A percentile compares a stretch with the other conserved stretches of the same genome.
These are phyloP conservation scores for Sminthopsis crassicaudata DNA, from an alignment of 2,113 vertebrate genomes.

Conservation along the genomic window DNA sequence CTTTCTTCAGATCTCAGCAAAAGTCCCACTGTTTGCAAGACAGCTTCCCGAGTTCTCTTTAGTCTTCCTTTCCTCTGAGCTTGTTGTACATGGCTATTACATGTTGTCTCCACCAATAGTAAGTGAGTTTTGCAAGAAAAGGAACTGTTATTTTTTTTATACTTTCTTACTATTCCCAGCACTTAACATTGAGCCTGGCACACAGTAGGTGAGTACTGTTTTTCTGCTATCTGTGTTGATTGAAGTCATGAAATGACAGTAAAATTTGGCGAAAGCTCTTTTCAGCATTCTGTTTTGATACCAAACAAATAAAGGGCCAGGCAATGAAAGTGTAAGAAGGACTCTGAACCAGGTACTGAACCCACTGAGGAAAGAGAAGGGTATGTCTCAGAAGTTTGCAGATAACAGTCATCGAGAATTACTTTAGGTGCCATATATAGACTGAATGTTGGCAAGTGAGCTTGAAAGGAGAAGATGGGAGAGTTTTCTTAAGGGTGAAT, in stretches of 20 bases:
- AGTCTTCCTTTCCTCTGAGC: background rate
- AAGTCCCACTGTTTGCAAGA: background rate
- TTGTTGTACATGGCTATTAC: background rate
- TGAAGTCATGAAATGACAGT: background rate
- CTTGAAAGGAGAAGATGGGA: constrained; percentile 20
- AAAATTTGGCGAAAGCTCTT: background rate
- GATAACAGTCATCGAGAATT: too few relatives aligned
- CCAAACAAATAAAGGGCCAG: background rate
- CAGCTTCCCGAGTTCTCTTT: background rate
- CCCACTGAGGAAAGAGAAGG: too few relatives aligned
- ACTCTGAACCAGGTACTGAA: too few relatives aligned
- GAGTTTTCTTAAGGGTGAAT: background rate
- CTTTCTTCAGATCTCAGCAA: background rate
- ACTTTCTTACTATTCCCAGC: background rate
- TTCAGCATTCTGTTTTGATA: constrained; percentile 8
- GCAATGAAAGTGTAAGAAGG: too few relatives aligned
- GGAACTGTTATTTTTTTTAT: background rate
- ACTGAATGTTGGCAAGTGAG: background rate
- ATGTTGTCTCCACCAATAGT: background rate
- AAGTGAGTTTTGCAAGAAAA: background rate
- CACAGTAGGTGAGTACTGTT: background rate
- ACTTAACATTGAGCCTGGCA: background rate
- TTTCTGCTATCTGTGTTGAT: background rate
- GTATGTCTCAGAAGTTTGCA: too few relatives aligned
- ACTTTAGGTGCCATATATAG: too few relatives aligned